Evolutionary conservation across 2,113 vertebrate species (phyloP).

Genomic region (Nerophis lumbriciformis): DNA sequence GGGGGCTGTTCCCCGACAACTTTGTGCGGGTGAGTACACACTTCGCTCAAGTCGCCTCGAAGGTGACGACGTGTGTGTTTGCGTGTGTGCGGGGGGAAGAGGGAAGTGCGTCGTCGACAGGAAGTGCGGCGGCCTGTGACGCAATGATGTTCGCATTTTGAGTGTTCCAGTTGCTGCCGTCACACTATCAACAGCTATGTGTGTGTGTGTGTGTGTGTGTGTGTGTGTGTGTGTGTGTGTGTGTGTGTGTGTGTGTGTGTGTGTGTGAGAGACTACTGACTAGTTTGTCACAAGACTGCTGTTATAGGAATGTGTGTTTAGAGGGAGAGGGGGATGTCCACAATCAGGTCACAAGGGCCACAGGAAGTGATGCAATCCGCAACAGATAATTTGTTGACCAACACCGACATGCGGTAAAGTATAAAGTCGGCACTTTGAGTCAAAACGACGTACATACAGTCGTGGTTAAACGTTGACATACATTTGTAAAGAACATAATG

Average conservation of each 20-base stretch:
- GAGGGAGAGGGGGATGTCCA: conserved; percentile 24
- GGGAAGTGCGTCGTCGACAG: background rate
- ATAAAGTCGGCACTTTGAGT: too few relatives aligned
- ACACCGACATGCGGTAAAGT: too few relatives aligned
- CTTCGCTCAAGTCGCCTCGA: too few relatives aligned
- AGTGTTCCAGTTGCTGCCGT: background rate
- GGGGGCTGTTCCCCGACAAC: conserved; percentile 98
- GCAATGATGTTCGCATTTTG: background rate
- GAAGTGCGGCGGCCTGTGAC: background rate
- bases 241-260: background rate
- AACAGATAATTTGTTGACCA: too few relatives aligned
- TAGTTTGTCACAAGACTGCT: conserved; percentile 56
- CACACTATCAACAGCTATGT: conserved; percentile 33
- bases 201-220: conserved; percentile 10
- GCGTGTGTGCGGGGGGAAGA: background rate
- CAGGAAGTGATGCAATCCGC: conserved; percentile 35
- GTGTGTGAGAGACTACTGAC: conserved; percentile 42
- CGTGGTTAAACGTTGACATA: too few relatives aligned
- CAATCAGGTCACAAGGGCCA: conserved; percentile 8
- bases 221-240: conserved; percentile 33
- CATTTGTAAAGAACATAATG: too few relatives aligned
- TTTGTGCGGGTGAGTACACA: conserved; percentile 93
- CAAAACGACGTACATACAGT: too few relatives aligned
- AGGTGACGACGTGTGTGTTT: too few relatives aligned
- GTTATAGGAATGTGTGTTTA: conserved; percentile 46